Percentiles rank a stretch among this genome's conserved stretches.
Evolutionary conservation across 2,888 invertebrate species (phyloP).

Genomic region (Horisme vitalbata): DNA sequence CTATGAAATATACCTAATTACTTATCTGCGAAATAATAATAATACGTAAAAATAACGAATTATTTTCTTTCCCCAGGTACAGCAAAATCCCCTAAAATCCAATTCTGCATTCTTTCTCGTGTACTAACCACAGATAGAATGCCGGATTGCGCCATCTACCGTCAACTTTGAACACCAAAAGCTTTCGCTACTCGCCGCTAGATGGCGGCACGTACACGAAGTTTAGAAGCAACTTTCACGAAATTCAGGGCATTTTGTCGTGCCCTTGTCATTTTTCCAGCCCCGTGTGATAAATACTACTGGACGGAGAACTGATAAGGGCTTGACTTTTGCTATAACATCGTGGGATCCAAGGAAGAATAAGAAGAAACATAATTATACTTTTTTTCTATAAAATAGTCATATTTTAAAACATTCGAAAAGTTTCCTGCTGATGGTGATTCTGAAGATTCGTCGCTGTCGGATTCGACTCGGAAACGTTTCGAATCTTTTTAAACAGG

Average conservation of each 20-base stretch:
- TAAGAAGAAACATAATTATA: conserved; percentile 2
- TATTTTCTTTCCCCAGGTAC: conserved; percentile 19
- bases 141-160: conserved; percentile 49
- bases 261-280: conserved; percentile 97
- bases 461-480: too few species aligned
- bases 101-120: conserved; percentile 53
- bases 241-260: conserved; percentile 58
- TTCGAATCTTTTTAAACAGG: too few species aligned
- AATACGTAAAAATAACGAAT: not conserved
- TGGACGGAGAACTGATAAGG: conserved; percentile 99
- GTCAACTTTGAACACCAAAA: conserved; percentile 14
- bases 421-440: too few species aligned
- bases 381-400: too few species aligned
- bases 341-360: conserved; percentile 31
- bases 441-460: too few species aligned
- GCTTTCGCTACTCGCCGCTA: conserved; percentile 40
- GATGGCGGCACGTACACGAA: conserved; percentile 41
- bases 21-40: not conserved
- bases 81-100: conserved; percentile 2
- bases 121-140: conserved; percentile 45
- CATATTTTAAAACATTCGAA: too few species aligned
- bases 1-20: too few species aligned
- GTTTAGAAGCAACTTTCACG: conserved; percentile 10
- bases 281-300: conserved; percentile 91
- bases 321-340: conserved; percentile 84